A percentile compares a stretch with the other conserved stretches of the same genome.
Evolutionary conservation across 1,140 invertebrate species (phyloP).

Genomic region (Caenorhabditis inopinata): DNA sequence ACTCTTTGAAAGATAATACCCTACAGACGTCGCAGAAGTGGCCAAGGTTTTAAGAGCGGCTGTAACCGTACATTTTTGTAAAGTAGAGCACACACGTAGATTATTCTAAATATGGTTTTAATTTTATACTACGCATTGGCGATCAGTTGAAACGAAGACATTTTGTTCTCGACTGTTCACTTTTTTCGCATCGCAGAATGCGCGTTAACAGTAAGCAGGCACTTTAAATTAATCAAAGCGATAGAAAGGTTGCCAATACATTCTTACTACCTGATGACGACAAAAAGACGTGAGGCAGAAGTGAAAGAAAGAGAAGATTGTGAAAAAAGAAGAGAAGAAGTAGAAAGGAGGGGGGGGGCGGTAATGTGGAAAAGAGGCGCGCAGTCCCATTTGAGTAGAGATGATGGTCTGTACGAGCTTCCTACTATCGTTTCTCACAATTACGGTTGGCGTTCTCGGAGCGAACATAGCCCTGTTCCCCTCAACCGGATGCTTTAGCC

Average conservation of each 20-base stretch:
- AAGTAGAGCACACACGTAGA: too few species aligned
- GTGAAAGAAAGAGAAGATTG: neutral
- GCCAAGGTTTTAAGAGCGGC: too few species aligned
- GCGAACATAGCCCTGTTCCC: slow-evolving; percentile 51
- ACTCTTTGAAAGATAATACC: too few species aligned
- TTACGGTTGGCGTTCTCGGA: neutral
- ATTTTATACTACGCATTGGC: too few species aligned
- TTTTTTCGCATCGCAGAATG: neutral
- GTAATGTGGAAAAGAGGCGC: neutral
- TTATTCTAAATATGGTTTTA: too few species aligned
- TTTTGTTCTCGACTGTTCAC: slow-evolving; percentile 5
- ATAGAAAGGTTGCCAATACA: neutral
- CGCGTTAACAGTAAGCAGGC: neutral
- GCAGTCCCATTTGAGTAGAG: neutral
- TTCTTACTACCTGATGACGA: neutral
- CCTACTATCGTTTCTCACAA: neutral
- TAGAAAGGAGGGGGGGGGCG: neutral
- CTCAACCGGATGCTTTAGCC: slow-evolving; percentile 56
- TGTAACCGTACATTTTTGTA: too few species aligned
- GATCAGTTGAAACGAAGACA: neutral
- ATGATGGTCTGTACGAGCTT: neutral
- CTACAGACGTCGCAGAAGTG: too few species aligned
- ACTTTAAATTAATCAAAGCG: slow-evolving; percentile 12
- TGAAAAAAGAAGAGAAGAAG: neutral
- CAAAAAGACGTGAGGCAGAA: neutral